Percentiles rank a stretch among this genome's conserved stretches.
phyloP scores from a whole-genome alignment of 1,140 invertebrate genomes.

The Tribolium castaneum region DNA sequence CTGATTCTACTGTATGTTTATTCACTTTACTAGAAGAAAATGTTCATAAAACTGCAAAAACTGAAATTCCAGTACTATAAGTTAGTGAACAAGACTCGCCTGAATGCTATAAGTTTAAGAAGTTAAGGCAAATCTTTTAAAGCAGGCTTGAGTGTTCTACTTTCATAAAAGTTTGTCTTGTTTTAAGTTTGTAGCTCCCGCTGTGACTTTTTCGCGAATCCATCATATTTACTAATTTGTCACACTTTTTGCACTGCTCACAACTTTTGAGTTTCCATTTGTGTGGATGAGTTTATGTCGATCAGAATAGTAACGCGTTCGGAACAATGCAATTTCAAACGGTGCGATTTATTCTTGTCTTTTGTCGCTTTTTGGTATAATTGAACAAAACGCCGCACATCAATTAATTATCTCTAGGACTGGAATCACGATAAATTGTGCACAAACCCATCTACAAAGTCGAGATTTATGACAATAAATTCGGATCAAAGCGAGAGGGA shows the following conservation, averaged over 20 bases:
- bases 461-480: conserved; percentile 31
- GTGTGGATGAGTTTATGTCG: not conserved
- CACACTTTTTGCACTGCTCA: not conserved
- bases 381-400: conserved; percentile 21
- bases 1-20: too few species aligned
- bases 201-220: not conserved
- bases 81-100: not conserved
- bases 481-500: not conserved
- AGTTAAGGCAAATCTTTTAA: conserved; percentile 8
- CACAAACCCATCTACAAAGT: conserved; percentile 25
- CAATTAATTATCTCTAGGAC: conserved; percentile 17
- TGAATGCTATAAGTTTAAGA: not conserved
- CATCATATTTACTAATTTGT: conserved; percentile 32
- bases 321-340: not conserved
- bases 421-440: conserved; percentile 29
- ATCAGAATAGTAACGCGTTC: not conserved
- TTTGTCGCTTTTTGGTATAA: conserved; percentile 16
- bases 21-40: not conserved
- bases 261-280: not conserved
- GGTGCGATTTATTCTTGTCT: conserved; percentile 12
- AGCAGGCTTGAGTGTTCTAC: conserved; percentile 3
- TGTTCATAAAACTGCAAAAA: not conserved
- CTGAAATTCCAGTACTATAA: not conserved
- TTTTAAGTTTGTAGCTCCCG: not conserved
- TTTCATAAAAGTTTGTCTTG: conserved; percentile 10